Evolutionary conservation across 2,797 vertebrate genomes (phyloP).

Genomic region (Phrynocephalus forsythii): DNA sequence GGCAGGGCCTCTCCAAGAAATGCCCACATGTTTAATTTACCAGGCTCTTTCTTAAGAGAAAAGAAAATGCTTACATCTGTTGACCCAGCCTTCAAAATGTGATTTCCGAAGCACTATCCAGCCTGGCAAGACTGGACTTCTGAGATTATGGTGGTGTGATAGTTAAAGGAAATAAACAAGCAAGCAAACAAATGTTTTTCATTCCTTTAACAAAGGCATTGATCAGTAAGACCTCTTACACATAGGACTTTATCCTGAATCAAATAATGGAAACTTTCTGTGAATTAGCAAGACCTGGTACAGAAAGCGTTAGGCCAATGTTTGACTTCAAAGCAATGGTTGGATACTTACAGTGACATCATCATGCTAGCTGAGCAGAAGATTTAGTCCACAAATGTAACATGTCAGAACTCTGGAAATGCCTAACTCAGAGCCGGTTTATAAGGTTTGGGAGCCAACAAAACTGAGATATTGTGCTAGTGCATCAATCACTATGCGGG

Average conservation of each 20-base stretch:
- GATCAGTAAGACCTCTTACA: background rate
- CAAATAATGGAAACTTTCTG: background rate
- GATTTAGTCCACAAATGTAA: background rate
- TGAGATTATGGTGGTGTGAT: background rate
- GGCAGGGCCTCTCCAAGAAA: slow-evolving; percentile 19
- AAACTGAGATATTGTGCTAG: background rate
- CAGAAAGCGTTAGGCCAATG: background rate
- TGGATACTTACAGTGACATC: background rate
- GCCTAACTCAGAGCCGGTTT: background rate
- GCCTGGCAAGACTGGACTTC: background rate
- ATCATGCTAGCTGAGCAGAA: background rate
- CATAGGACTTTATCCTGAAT: background rate
- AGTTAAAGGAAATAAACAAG: background rate
- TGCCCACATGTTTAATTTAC: slow-evolving; percentile 2
- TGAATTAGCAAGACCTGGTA: background rate
- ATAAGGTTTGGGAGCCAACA: background rate
- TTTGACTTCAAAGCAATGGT: background rate
- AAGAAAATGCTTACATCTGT: slow-evolving; percentile 23
- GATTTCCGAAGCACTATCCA: background rate
- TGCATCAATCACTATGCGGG: background rate
- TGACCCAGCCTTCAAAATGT: slow-evolving; percentile 3
- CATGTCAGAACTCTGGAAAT: background rate
- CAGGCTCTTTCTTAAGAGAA: slow-evolving; percentile 30
- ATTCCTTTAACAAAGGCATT: background rate
- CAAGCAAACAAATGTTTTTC: background rate